Evolutionary conservation across 2,113 vertebrate genomes (phyloP).

Genomic region (Chionomys nivalis): DNA sequence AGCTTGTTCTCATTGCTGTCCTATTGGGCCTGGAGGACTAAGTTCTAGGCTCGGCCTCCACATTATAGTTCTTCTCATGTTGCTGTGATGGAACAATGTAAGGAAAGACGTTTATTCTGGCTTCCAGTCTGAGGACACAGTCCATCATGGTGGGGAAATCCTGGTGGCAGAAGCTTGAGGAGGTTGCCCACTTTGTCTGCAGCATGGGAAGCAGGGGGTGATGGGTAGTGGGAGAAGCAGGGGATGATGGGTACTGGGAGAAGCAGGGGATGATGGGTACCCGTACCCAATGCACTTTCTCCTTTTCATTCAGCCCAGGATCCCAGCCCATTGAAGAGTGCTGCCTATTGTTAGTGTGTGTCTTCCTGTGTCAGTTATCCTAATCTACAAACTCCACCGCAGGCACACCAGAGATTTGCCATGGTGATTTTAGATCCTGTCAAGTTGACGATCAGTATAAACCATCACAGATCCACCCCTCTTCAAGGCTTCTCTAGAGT

Average conservation of each 20-base stretch:
- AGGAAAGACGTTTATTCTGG: not conserved
- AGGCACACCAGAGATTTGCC: not conserved
- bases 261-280: not conserved
- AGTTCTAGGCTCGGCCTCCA: not conserved
- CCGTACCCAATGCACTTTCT: not conserved
- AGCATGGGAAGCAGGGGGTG: not conserved
- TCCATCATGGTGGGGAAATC: not conserved
- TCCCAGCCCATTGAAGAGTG: not conserved
- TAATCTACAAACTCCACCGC: not conserved
- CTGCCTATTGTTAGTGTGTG: too few relatives aligned
- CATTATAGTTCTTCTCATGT: too few relatives aligned
- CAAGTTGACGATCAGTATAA: not conserved
- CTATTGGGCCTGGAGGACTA: too few relatives aligned
- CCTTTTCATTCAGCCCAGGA: not conserved
- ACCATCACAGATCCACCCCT: not conserved
- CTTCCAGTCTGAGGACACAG: not conserved
- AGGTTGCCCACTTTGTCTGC: too few relatives aligned
- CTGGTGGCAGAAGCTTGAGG: not conserved
- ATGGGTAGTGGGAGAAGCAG: not conserved
- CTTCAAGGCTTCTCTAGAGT: not conserved
- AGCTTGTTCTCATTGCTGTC: rapidly evolving
- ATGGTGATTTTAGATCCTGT: not conserved
- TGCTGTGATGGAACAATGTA: not conserved
- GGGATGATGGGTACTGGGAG: not conserved
- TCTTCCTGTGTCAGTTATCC: not conserved